Evolutionary conservation across 1,140 invertebrate species (phyloP), one percentile per base, ranked within the genome.

Genomic region (Bombus confusus): DNA sequence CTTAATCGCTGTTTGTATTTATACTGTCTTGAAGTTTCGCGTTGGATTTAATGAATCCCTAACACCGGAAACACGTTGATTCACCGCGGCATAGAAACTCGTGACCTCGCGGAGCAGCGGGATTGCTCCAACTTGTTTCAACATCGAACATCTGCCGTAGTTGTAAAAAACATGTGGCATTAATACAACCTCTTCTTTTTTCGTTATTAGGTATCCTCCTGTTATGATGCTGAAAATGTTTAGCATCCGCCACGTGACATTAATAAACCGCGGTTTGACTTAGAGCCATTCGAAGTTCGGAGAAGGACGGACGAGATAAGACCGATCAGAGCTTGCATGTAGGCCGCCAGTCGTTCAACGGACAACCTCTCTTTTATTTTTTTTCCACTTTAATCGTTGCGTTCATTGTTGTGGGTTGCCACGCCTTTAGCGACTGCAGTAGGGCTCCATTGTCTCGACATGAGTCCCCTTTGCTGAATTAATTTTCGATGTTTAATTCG

Each of bases 1-100:
- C 64, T 80, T 89, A 83, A 90, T 90, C 88, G 64, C 39, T 89
- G 82, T 87, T 90, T 87, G 89, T 89, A 78, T 89, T 89, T 87
- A 52, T 47, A 72, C 64, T 68, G 81, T 89, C 87, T 66, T 52
- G 41, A 52, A 41, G 28, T 52, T 52, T 52, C 66, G 31, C 37
- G 62, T 39, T 41, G 59, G 28, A 77, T 80, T 72, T 66, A 82
- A 87, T 57, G 81, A 90, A 85, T 89, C 78, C 47, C 39, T 25
- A 8, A 18, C 37, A 43, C 66, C 66, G 83, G 75, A 84, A 84
- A 59, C 28, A 62, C 78, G 69, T 78, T 76, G 86, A 87, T 74
- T 59, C 39, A 71, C 47, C 15, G 43, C 22, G n/a, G 47, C 15
- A 9, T 37, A 28, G 57, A 69, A 80, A 47, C 25, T 39, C 47